Evolutionary conservation across 2,888 invertebrate species (phyloP).

Genomic region (Orthosia gothica): DNA sequence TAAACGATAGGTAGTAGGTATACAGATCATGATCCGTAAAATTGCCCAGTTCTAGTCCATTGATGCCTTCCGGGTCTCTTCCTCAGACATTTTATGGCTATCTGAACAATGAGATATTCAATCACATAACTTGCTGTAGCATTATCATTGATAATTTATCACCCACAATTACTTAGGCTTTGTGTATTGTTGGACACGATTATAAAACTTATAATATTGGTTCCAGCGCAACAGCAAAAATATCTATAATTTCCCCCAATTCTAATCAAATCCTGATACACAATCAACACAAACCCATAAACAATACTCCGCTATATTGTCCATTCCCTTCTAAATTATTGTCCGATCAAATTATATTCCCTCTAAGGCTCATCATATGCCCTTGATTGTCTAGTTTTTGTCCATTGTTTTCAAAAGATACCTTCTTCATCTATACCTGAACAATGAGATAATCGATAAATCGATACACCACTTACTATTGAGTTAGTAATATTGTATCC

Average conservation of each 20-base stretch:
- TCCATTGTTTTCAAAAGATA: no score
- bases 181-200: no score
- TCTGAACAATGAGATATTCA: neutral
- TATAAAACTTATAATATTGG: neutral
- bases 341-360: slow-evolving; percentile 63
- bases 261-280: slow-evolving; percentile 1
- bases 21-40: slow-evolving; percentile 13
- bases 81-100: neutral
- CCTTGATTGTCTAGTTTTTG: slow-evolving; percentile 36
- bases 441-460: no score
- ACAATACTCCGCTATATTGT: slow-evolving; percentile 42
- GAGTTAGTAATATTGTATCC: no score
- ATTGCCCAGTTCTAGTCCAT: neutral
- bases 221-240: neutral
- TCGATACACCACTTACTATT: no score
- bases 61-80: neutral
- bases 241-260: no score
- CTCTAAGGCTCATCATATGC: slow-evolving; percentile 57
- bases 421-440: no score
- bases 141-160: no score
- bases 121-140: neutral
- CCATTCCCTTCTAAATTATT: slow-evolving; percentile 48
- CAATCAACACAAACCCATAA: slow-evolving; percentile 33
- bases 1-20: neutral
- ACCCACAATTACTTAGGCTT: no score